Conservation (phyloP, 2,797 vertebrate species). For the Chelidonichthys spinosus region DNA sequence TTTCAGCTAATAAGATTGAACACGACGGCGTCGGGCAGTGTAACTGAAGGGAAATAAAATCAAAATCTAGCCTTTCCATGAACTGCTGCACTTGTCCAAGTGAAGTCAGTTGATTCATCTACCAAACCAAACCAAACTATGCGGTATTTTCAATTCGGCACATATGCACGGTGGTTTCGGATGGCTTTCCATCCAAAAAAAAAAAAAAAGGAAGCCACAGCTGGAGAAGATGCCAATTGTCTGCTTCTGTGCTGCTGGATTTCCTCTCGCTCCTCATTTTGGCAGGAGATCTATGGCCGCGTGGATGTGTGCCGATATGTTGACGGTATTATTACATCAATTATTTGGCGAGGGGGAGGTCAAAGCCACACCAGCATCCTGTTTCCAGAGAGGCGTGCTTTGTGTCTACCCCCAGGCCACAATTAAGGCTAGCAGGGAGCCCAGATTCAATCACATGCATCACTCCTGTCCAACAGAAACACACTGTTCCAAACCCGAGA, state of each 20-base stretch:
- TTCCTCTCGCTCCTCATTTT: constrained; percentile 64
- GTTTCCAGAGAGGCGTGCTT: constrained; percentile 83
- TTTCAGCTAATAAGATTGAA: constrained; percentile 41
- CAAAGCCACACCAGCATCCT: constrained; percentile 87
- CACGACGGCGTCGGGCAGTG: constrained; percentile 1
- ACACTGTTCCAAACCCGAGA: constrained; percentile 79
- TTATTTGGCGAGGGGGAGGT: constrained; percentile 85
- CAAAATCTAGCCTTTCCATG: constrained; percentile 30
- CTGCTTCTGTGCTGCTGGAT: constrained; percentile 66
- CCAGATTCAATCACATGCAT: constrained; percentile 88
- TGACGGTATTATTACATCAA: constrained; percentile 87
- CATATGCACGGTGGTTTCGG: constrained; percentile 43
- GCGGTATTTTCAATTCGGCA: constrained; percentile 32
- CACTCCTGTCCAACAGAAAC: constrained; percentile 87
- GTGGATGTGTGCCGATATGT: constrained; percentile 88
- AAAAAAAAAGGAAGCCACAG: constrained; percentile 39
- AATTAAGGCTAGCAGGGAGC: constrained; percentile 84
- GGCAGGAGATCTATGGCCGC: constrained; percentile 80
- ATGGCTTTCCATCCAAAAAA: constrained; percentile 27
- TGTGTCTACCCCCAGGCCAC: constrained; percentile 85
- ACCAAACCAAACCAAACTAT: constrained; percentile 27
- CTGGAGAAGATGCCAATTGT: constrained; percentile 60
- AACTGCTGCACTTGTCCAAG: constrained; percentile 33
- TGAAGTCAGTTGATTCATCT: constrained; percentile 23
- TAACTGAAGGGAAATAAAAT: constrained; percentile 18